Evolutionary conservation across 2,113 vertebrate genomes (phyloP).

Genomic region (Gymnocephalus cernua): DNA sequence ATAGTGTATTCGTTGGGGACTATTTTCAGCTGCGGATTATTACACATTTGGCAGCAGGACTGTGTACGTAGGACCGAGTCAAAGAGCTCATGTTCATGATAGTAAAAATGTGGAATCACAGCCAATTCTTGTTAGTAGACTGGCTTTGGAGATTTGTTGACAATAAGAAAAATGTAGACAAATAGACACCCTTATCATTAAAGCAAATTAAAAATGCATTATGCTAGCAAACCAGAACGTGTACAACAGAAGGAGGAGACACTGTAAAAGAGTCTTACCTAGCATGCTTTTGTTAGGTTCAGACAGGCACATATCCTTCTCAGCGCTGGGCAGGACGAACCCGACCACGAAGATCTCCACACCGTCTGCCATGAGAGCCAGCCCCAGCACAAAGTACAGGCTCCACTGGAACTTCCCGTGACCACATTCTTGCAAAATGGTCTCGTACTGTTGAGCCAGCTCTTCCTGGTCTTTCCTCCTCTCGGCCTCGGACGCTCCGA

Average conservation of each 20-base stretch:
- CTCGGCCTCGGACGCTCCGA: constrained; percentile 83
- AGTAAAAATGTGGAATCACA: background rate
- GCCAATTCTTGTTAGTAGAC: background rate
- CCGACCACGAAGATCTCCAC: constrained; percentile 98
- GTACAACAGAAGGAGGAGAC: background rate
- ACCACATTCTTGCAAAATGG: constrained; percentile 96
- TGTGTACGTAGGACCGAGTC: background rate
- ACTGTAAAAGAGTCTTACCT: constrained; percentile 83
- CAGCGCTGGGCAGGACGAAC: constrained; percentile 96
- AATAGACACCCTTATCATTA: background rate
- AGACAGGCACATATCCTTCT: constrained; percentile 98
- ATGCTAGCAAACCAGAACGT: background rate
- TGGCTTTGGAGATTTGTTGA: constrained; percentile 5
- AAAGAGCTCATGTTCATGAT: background rate
- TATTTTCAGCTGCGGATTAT: background rate
- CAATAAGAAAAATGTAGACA: background rate
- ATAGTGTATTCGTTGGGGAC: background rate
- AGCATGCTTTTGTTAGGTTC: constrained; percentile 99
- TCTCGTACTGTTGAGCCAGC: constrained; percentile 95
- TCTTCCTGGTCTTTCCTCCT: constrained; percentile 92
- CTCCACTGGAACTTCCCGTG: constrained; percentile 98
- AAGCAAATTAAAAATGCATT: background rate
- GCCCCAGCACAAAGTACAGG: constrained; percentile 95
- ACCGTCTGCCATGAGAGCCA: constrained; percentile 97
- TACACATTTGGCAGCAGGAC: background rate